phyloP scores from a whole-genome alignment of 2,113 vertebrate species.

The Azemiops feae region DNA sequence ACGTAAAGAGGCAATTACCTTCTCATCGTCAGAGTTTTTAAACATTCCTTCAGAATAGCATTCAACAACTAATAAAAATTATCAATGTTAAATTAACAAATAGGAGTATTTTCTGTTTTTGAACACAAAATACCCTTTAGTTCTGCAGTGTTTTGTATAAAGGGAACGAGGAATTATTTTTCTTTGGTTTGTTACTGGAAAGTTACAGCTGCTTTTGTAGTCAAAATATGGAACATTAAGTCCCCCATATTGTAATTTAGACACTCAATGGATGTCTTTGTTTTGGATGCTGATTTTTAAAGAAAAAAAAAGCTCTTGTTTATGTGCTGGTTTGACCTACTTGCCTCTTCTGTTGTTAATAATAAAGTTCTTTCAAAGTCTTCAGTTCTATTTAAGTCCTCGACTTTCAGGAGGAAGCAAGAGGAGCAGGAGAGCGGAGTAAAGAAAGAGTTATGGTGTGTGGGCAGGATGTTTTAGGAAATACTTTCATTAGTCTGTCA shows the following conservation, averaged over 20 bases:
- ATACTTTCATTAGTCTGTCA: not conserved
- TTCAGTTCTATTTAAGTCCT: slow-evolving; percentile 28
- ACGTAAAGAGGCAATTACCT: not conserved
- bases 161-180: slow-evolving; percentile 38
- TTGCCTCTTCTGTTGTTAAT: slow-evolving; percentile 43
- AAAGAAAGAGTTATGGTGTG: slow-evolving; percentile 6
- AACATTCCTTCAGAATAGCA: not conserved
- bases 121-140: not conserved
- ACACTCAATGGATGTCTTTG: slow-evolving; percentile 57
- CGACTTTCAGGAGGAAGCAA: slow-evolving; percentile 27
- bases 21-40: not conserved
- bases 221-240: slow-evolving; percentile 60
- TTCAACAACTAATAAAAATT: not conserved
- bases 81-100: slow-evolving; percentile 18
- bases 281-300: slow-evolving; percentile 49
- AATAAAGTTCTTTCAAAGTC: slow-evolving; percentile 56
- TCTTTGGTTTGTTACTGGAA: not conserved
- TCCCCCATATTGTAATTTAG: slow-evolving; percentile 43
- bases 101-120: slow-evolving; percentile 37
- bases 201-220: slow-evolving; percentile 49
- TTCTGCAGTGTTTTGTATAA: slow-evolving; percentile 27
- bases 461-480: not conserved
- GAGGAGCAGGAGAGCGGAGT: not conserved
- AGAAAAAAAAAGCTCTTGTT: slow-evolving; percentile 59
- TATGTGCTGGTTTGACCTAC: slow-evolving; percentile 42